Evolutionary conservation across 2,797 vertebrate species (phyloP), one percentile per base, ranked within the genome.

Genomic region (Kryptolebias ocellatus): DNA sequence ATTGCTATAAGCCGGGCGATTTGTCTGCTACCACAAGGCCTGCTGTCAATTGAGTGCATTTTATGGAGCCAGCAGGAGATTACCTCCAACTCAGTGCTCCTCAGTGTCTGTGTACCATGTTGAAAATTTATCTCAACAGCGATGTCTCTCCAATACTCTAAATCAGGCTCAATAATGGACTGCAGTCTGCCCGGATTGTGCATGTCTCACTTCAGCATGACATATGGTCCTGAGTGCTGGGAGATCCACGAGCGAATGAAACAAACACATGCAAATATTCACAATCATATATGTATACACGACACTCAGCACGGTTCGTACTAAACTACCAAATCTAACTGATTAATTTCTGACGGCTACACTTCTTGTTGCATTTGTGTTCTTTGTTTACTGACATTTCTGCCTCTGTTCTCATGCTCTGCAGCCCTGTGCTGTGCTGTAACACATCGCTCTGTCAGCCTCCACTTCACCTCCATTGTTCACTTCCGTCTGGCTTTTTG

Each of bases 21-120:
- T 92, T 92, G 92, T 93, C 90, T 91, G 84, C 90, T 81, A 86
- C 88, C 87, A 90, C 91, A 89, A 91, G 91, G 90, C 90, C 87
- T 84, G 83, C 88, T 91, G 90, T 93, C 90, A 88, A 84, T 89
- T 79, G 81, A 83, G 63, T 55, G 14, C 63, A 27, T 86, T 90
- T 91, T 90, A 91, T 88, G 83, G 87, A 91, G 88, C 85, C 89
- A 85, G 84, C 71, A 78, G 79, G 74, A 91, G 90, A 92, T 93
- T 91, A 92, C 84, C 87, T 91, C 76, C 79, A 83, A 79, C 82
- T 80, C 80, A 45, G 60, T 27, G 75, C 76, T 76, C 59, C 75
- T 85, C 67, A 3, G 65, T 64, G 81, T 88, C 83, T 78, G 72
- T 60, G 83, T 16, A 62, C 71, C 59, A 56, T 72, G 84, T 76